Evolutionary conservation across 2,113 vertebrate genomes (phyloP).

Genomic region (Elaphurus davidianus): DNA sequence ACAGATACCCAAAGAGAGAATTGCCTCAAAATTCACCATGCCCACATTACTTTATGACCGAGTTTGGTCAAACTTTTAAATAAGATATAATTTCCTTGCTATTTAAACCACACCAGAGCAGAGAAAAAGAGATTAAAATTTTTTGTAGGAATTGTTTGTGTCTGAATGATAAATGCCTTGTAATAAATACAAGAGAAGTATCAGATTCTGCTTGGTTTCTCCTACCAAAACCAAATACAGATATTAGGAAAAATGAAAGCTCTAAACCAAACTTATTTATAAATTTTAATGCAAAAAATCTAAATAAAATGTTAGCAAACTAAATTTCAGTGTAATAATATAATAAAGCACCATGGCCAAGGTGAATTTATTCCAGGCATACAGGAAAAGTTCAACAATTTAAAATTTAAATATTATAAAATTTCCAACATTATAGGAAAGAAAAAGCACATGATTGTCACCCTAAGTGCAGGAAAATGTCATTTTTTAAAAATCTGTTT

Average conservation of each 20-base stretch:
- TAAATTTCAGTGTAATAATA: neutral
- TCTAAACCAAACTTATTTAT: neutral
- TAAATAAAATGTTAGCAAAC: slow-evolving; percentile 1
- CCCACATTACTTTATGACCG: neutral
- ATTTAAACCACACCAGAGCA: neutral
- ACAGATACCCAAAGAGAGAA: neutral
- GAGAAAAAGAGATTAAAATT: neutral
- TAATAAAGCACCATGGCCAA: neutral
- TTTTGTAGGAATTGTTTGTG: neutral
- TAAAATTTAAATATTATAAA: neutral
- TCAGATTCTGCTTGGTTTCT: neutral
- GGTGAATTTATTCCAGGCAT: neutral
- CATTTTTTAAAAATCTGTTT: neutral
- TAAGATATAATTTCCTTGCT: neutral
- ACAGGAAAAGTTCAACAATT: neutral
- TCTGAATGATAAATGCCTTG: slow-evolving; percentile 36
- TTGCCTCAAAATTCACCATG: neutral
- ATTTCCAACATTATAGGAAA: neutral
- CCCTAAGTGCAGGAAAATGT: neutral
- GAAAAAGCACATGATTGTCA: neutral
- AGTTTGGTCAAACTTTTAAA: slow-evolving; percentile 14
- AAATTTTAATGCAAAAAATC: neutral
- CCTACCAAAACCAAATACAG: neutral
- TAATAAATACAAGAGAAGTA: neutral
- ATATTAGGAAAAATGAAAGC: neutral